Percentiles rank a stretch among this genome's conserved stretches.
phyloP scores from a whole-genome alignment of 1,140 invertebrate genomes.

The Bombyx mori region DNA sequence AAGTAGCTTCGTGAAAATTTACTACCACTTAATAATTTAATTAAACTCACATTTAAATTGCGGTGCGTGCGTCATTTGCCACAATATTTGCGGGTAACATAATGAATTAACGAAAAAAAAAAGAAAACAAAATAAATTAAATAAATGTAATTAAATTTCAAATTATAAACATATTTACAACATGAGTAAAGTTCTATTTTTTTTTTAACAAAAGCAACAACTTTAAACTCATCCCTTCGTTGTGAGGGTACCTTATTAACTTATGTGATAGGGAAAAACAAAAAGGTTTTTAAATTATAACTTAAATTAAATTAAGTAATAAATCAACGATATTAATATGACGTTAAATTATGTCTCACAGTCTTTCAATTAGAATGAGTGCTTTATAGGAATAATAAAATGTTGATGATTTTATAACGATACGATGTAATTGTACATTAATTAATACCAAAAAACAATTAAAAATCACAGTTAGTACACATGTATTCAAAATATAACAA shows the following conservation, averaged over 20 bases:
- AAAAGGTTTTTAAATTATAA: constrained; percentile 24
- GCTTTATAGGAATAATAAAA: constrained; percentile 9
- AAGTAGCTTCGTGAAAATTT: no score
- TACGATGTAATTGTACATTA: no score
- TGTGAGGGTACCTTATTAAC: constrained; percentile 18
- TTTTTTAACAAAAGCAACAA: constrained; percentile 25
- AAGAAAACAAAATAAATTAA: constrained; percentile 63
- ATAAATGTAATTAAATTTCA: constrained; percentile 69
- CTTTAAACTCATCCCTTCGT: constrained; percentile 22
- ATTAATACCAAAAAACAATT: no score
- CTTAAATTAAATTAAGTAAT: constrained; percentile 35
- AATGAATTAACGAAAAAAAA: constrained; percentile 29
- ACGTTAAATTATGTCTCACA: constrained; percentile 50
- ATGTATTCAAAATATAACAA: no score
- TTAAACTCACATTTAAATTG: constrained; percentile 13
- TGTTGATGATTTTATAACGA: no score
- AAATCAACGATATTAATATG: constrained; percentile 41
- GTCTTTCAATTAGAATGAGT: constrained; percentile 50
- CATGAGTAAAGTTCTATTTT: constrained; percentile 39
- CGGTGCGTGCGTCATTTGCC: constrained; percentile 64
- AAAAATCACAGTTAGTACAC: no score
- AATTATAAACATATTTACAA: constrained; percentile 68
- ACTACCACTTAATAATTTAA: no score
- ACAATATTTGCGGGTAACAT: constrained; percentile 5
- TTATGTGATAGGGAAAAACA: constrained; percentile 12